A percentile compares a stretch with the other conserved stretches of the same genome.
These are phyloP conservation scores for Limnothrissa miodon DNA, from an alignment of 2,113 vertebrate genomes.

Conservation along the genomic window DNA sequence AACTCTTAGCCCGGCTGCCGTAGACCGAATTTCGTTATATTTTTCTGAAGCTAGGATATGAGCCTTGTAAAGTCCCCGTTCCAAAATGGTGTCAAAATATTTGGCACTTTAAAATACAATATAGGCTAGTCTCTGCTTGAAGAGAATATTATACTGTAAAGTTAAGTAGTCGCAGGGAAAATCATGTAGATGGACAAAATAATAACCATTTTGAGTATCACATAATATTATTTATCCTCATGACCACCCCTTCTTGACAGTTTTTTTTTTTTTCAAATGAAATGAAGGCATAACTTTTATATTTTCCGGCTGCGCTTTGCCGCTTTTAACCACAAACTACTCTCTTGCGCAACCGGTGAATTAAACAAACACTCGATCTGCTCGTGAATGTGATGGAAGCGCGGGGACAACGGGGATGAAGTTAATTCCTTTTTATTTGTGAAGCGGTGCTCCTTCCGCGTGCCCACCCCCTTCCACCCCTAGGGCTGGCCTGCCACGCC, in stretches of 20 bases:
- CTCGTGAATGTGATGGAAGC: slow-evolving; percentile 60
- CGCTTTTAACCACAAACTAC: not conserved
- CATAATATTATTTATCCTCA: not conserved
- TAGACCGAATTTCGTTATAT: slow-evolving; percentile 12
- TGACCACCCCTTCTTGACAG: not conserved
- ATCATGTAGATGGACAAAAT: not conserved
- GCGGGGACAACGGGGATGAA: slow-evolving; percentile 55
- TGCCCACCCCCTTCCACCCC: slow-evolving; percentile 85
- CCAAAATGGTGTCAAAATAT: slow-evolving; percentile 2
- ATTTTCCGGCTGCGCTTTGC: not conserved
- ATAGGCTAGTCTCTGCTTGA: not conserved
- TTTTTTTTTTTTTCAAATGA: not conserved
- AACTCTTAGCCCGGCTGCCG: not conserved
- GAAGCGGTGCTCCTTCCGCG: slow-evolving; percentile 41
- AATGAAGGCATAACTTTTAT: not conserved
- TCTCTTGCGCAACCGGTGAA: slow-evolving; percentile 8
- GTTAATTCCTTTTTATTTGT: slow-evolving; percentile 77
- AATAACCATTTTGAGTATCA: not conserved
- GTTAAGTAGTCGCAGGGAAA: not conserved
- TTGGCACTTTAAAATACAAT: not conserved
- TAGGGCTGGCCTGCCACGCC: slow-evolving; percentile 89
- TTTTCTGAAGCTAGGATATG: not conserved
- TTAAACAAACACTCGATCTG: slow-evolving; percentile 51
- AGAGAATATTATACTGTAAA: not conserved
- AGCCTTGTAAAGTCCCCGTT: not conserved